Percentiles rank a stretch among this genome's conserved stretches.
These are phyloP conservation scores for Apamea monoglypha DNA, from an alignment of 2,888 invertebrate genomes.

Conservation along the genomic window DNA sequence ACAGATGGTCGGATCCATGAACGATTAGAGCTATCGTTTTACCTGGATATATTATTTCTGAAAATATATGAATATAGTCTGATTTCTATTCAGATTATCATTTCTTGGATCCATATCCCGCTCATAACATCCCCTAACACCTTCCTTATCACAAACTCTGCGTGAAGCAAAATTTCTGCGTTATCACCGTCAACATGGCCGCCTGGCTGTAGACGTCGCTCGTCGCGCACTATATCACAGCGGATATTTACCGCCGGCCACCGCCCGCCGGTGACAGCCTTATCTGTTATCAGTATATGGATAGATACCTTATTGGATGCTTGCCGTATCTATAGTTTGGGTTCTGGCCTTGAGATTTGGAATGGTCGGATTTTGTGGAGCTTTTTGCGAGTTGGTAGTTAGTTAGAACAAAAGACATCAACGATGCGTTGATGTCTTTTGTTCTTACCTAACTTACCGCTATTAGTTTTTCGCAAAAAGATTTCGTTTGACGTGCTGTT, in stretches of 20 bases:
- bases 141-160: constrained; percentile 52
- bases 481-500: background rate
- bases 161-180: constrained; percentile 64
- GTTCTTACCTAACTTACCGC: background rate
- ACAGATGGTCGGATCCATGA: background rate
- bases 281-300: constrained; percentile 89
- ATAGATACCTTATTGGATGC: constrained; percentile 81
- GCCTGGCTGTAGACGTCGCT: constrained; percentile 75
- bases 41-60: background rate
- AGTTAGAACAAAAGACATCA: constrained; percentile 29
- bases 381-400: constrained; percentile 44
- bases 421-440: constrained; percentile 10
- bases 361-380: constrained; percentile 57
- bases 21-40: background rate
- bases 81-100: background rate
- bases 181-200: constrained; percentile 64
- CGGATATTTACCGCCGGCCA: constrained; percentile 84
- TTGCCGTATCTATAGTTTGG: constrained; percentile 79
- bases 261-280: constrained; percentile 86
- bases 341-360: constrained; percentile 73
- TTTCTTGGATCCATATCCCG: background rate
- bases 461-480: background rate
- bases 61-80: background rate
- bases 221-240: constrained; percentile 83
- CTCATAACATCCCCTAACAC: background rate